A percentile compares a stretch with the other conserved stretches of the same genome.
Conservation (phyloP, 2,113 vertebrate species). For the Ifrita kowaldi region DNA sequence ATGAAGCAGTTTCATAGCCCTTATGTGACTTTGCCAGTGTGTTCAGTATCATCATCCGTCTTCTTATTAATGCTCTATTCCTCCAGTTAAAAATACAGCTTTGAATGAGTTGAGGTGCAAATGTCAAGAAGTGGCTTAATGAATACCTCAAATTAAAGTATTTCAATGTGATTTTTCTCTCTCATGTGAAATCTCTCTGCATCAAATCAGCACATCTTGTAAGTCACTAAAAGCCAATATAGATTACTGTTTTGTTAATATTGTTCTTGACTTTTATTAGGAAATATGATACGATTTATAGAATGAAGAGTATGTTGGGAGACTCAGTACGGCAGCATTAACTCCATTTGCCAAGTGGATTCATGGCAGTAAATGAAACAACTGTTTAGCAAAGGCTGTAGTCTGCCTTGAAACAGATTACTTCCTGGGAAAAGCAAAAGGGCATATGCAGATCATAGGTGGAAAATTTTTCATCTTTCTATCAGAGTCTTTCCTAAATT, state of each 20-base stretch:
- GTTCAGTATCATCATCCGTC: background rate
- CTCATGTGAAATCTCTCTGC: background rate
- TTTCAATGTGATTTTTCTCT: conserved; percentile 16
- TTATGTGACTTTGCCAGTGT: background rate
- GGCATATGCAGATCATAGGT: background rate
- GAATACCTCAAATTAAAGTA: background rate
- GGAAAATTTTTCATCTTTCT: background rate
- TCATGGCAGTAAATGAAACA: background rate
- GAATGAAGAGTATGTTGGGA: background rate
- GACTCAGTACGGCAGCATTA: conserved; percentile 4
- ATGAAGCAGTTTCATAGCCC: background rate
- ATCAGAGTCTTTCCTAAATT: background rate
- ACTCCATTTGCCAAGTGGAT: background rate
- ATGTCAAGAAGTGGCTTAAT: background rate
- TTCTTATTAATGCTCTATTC: background rate
- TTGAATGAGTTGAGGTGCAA: background rate
- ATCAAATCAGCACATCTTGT: background rate
- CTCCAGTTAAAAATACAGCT: background rate
- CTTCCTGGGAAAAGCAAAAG: background rate
- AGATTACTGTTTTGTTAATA: conserved; percentile 27
- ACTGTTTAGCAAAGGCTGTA: background rate
- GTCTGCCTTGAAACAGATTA: background rate
- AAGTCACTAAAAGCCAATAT: background rate
- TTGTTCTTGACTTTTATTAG: conserved; percentile 57
- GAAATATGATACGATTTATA: background rate